Evolutionary conservation across 1,140 invertebrate genomes (phyloP).

Genomic region (Rhyacophila brunnea): DNA sequence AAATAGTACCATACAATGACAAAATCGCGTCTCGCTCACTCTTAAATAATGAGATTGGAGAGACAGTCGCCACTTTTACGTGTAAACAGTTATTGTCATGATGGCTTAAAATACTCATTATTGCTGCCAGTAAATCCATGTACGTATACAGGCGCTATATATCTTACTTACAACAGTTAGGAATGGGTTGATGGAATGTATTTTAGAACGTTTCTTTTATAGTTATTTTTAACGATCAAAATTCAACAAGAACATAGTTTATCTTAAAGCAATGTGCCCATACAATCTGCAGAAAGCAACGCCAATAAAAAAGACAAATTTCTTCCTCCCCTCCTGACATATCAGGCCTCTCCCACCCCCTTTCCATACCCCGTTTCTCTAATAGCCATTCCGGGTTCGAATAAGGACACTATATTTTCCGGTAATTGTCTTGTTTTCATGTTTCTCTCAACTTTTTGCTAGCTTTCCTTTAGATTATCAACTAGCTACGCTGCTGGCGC

Average conservation of each 20-base stretch:
- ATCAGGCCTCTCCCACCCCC: slow-evolving; percentile 5
- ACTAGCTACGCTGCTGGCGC: background rate
- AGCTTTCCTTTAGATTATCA: slow-evolving; percentile 28
- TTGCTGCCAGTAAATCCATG: too few species aligned
- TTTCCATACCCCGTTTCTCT: slow-evolving; percentile 13
- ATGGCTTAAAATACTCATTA: too few species aligned
- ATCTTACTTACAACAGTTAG: background rate
- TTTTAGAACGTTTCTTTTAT: background rate
- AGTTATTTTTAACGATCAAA: background rate
- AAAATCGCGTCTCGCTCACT: too few species aligned
- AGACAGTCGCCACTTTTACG: too few species aligned
- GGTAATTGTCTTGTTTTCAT: slow-evolving; percentile 37
- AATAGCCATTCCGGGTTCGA: slow-evolving; percentile 35
- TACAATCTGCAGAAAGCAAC: slow-evolving; percentile 27
- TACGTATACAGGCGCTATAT: too few species aligned
- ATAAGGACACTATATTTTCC: slow-evolving; percentile 36
- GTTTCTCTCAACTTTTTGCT: slow-evolving; percentile 35
- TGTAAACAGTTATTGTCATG: too few species aligned
- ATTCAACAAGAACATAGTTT: background rate
- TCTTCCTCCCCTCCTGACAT: slow-evolving; percentile 17
- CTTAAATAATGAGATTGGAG: too few species aligned
- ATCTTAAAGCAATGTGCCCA: slow-evolving; percentile 15
- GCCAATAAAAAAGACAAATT: slow-evolving; percentile 34
- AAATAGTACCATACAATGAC: too few species aligned
- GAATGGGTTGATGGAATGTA: background rate